Evolutionary conservation across 2,888 invertebrate species (phyloP).

Genomic region (Chromoteleia sp.): DNA sequence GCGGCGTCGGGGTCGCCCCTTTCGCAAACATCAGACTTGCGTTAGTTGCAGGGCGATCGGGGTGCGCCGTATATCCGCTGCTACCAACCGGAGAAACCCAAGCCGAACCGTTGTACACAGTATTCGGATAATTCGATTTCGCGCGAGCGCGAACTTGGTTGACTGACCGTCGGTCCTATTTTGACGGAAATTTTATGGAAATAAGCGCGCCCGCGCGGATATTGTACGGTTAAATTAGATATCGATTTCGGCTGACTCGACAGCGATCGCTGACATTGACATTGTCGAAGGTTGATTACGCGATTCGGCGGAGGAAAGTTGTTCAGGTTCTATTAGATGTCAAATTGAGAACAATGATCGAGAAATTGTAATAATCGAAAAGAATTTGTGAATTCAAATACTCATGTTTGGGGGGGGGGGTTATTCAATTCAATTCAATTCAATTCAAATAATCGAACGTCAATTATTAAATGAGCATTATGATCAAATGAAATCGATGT

Average conservation of each 20-base stretch:
- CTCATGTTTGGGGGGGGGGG: too few relatives aligned
- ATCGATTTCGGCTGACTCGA: slow-evolving; percentile 41
- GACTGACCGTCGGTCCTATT: slow-evolving; percentile 60
- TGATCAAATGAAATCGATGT: too few relatives aligned
- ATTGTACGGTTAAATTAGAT: slow-evolving; percentile 52
- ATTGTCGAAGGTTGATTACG: slow-evolving; percentile 39
- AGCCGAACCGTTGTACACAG: slow-evolving; percentile 75
- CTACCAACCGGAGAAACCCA: slow-evolving; percentile 80
- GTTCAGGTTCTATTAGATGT: not conserved
- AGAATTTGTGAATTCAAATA: too few relatives aligned
- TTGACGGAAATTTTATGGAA: slow-evolving; percentile 62
- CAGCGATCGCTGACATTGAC: slow-evolving; percentile 29
- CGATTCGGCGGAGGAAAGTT: not conserved
- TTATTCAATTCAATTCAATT: too few relatives aligned
- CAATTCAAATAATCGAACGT: too few relatives aligned
- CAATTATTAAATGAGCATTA: too few relatives aligned
- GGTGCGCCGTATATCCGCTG: slow-evolving; percentile 74
- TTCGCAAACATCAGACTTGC: slow-evolving; percentile 81
- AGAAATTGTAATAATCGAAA: not conserved
- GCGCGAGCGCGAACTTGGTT: slow-evolving; percentile 40
- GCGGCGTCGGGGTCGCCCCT: slow-evolving; percentile 74
- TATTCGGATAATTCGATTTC: slow-evolving; percentile 79
- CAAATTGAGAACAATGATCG: not conserved
- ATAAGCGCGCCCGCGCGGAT: slow-evolving; percentile 30
- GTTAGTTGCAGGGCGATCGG: slow-evolving; percentile 77